These are phyloP conservation scores for Euplexia lucipara DNA, from an alignment of 2,888 invertebrate genomes.

Conservation along the genomic window DNA sequence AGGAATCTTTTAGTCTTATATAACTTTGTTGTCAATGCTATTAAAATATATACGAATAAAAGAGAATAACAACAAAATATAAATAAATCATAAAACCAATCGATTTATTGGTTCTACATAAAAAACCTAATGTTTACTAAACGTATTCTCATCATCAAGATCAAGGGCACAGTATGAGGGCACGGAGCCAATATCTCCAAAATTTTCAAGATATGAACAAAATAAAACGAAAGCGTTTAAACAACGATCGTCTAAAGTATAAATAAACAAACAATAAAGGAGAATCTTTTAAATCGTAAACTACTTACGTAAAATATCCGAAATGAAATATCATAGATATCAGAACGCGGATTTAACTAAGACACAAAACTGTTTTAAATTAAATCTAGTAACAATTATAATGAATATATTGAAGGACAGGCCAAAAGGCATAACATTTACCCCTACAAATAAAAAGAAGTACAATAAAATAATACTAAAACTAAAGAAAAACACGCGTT, in stretches of 20 bases:
- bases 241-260: constrained; percentile 18
- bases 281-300: constrained; percentile 13
- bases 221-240: constrained; percentile 57
- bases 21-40: too few relatives aligned
- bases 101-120: constrained; percentile 47
- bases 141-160: constrained; percentile 67
- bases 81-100: constrained; percentile 23
- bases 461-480: constrained; percentile 24
- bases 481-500: constrained; percentile 36
- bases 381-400: not conserved
- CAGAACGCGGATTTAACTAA: constrained; percentile 2
- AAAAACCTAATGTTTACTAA: constrained; percentile 60
- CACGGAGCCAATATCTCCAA: constrained; percentile 68
- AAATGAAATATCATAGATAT: not conserved
- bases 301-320: not conserved
- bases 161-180: constrained; percentile 66
- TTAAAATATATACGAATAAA: not conserved
- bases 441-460: constrained; percentile 19
- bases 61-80: not conserved
- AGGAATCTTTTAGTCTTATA: too few relatives aligned
- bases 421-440: constrained; percentile 4
- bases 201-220: constrained; percentile 59
- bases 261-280: constrained; percentile 49
- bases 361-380: constrained; percentile 2
- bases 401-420: constrained; percentile 32